Evolutionary conservation across 2,113 vertebrate genomes (phyloP).

Genomic region (Strigops habroptila): DNA sequence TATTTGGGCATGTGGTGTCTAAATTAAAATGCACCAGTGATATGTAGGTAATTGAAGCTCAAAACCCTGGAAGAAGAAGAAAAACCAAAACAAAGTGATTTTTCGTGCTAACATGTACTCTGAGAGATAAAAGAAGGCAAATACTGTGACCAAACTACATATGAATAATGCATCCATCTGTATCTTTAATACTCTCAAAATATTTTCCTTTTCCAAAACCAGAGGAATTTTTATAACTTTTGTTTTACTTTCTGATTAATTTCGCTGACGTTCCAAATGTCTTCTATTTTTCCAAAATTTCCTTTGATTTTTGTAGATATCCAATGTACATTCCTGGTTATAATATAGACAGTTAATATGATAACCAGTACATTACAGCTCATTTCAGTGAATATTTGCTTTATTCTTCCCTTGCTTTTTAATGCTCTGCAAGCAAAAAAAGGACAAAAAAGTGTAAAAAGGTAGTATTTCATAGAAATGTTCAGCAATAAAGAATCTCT

Average conservation of each 20-base stretch:
- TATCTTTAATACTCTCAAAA: background rate
- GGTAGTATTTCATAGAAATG: background rate
- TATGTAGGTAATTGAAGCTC: background rate
- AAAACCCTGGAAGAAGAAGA: background rate
- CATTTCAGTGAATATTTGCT: background rate
- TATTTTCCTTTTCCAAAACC: background rate
- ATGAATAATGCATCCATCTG: background rate
- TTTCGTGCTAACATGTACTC: background rate
- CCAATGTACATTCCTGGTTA: background rate
- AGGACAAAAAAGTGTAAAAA: background rate
- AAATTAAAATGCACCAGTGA: background rate
- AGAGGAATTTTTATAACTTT: background rate
- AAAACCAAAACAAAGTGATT: background rate
- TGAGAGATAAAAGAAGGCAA: background rate
- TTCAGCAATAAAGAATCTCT: background rate
- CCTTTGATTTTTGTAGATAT: background rate
- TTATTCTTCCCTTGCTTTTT: background rate
- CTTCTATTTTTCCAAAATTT: background rate
- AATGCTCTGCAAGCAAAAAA: background rate
- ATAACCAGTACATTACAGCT: background rate
- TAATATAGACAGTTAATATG: background rate
- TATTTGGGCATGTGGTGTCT: background rate
- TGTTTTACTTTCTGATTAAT: background rate
- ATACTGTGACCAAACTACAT: background rate
- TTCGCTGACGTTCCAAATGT: background rate